These are phyloP conservation scores for Drepana falcataria DNA, from an alignment of 2,888 invertebrate species.

Conservation along the genomic window DNA sequence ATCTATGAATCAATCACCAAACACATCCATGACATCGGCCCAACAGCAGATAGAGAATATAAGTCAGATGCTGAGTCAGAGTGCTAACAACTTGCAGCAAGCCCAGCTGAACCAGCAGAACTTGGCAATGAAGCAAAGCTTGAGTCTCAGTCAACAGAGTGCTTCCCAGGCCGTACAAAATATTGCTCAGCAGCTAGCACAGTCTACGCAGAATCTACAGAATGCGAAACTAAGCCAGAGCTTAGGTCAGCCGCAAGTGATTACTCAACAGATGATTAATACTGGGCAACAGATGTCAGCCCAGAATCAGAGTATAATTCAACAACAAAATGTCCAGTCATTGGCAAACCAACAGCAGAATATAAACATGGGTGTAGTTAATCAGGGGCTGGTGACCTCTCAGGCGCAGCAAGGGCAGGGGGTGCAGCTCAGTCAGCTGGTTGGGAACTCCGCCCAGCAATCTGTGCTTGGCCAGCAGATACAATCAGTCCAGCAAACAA, in stretches of 20 bases:
- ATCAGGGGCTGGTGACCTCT: conserved; percentile 59
- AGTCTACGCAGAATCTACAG: conserved; percentile 67
- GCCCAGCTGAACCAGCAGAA: conserved; percentile 66
- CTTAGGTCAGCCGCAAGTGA: conserved; percentile 61
- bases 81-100: conserved; percentile 69
- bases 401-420: conserved; percentile 56
- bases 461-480: conserved; percentile 70
- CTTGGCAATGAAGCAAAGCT: conserved; percentile 64
- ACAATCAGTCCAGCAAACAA: conserved; percentile 68
- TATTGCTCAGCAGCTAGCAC: conserved; percentile 67
- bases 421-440: conserved; percentile 68
- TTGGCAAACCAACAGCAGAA: conserved; percentile 65
- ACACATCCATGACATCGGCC: conserved; percentile 77
- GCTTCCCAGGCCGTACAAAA: conserved; percentile 67
- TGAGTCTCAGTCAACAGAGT: conserved; percentile 64
- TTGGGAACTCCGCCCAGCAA: conserved; percentile 57
- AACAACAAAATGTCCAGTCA: conserved; percentile 68
- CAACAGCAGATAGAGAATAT: conserved; percentile 81
- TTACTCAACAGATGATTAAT: conserved; percentile 66
- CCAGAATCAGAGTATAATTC: conserved; percentile 59
- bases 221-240: conserved; percentile 70
- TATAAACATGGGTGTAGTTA: conserved; percentile 66
- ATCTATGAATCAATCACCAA: conserved; percentile 52
- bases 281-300: conserved; percentile 71
- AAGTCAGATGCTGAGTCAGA: conserved; percentile 76